Evolutionary conservation across 2,113 vertebrate species (phyloP).

Genomic region (Hypanus sabinus): DNA sequence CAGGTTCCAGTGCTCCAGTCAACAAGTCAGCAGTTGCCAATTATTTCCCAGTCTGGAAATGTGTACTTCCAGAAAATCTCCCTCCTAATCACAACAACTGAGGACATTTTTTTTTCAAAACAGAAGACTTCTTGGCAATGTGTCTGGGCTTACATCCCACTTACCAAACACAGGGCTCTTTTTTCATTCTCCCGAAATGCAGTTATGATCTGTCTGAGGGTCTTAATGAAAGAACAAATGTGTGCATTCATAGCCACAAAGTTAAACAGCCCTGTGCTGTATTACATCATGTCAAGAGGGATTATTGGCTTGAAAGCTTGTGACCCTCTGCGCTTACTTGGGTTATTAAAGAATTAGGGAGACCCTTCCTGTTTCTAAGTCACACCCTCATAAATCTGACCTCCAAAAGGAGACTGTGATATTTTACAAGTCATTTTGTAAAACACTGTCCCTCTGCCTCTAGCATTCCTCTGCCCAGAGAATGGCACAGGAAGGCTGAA

Average conservation of each 20-base stretch:
- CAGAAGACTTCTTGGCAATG: conserved; percentile 25
- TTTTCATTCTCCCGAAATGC: conserved; percentile 18
- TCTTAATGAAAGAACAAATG: conserved; percentile 37
- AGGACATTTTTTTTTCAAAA: neutral
- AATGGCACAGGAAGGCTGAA: no score
- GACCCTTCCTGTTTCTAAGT: conserved; percentile 14
- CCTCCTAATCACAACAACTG: conserved; percentile 26
- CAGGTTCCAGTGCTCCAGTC: conserved; percentile 20
- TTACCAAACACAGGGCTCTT: conserved; percentile 32
- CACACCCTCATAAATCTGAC: conserved; percentile 27
- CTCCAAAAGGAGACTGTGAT: conserved; percentile 11
- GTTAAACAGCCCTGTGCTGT: conserved; percentile 29
- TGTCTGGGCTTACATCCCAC: conserved; percentile 29
- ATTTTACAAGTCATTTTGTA: neutral
- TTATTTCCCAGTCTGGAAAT: conserved; percentile 32
- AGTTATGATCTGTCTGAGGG: conserved; percentile 33
- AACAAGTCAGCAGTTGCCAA: conserved; percentile 30
- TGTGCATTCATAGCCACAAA: conserved; percentile 34
- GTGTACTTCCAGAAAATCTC: conserved; percentile 33
- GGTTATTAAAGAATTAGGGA: conserved; percentile 37
- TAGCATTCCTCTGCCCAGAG: neutral
- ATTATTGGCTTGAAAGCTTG: conserved; percentile 25
- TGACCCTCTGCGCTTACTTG: conserved; percentile 23
- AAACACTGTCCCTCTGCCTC: neutral
- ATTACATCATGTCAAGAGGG: conserved; percentile 31